Evolutionary conservation across 1,140 invertebrate species (phyloP).

Genomic region (Magallana gigas): DNA sequence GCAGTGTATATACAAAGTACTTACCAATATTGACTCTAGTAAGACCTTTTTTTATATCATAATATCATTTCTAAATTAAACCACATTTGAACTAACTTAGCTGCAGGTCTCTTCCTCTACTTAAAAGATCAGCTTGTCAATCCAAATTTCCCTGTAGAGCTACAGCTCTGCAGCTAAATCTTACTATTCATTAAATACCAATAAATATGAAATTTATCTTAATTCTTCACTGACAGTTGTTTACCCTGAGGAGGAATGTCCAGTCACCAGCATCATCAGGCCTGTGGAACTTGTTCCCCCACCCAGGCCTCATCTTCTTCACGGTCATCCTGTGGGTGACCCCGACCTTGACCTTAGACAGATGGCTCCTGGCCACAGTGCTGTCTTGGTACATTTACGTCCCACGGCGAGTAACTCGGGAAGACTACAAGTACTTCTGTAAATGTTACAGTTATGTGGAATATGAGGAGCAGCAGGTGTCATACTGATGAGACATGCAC

Average conservation of each 20-base stretch:
- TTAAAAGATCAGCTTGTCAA: no score
- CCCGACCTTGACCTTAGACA: constrained; percentile 63
- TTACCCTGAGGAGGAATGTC: background rate
- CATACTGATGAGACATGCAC: background rate
- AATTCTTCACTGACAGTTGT: background rate
- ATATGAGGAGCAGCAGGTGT: background rate
- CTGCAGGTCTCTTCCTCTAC: no score
- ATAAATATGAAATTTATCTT: background rate
- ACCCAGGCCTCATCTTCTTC: constrained; percentile 56
- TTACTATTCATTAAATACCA: no score
- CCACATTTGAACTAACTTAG: no score
- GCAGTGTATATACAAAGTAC: no score
- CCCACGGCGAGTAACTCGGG: background rate
- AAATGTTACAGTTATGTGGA: constrained; percentile 14
- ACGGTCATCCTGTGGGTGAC: constrained; percentile 60
- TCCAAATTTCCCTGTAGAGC: no score
- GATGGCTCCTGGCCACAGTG: constrained; percentile 57
- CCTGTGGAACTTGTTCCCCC: constrained; percentile 44
- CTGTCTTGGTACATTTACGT: constrained; percentile 49
- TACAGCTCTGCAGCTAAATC: no score
- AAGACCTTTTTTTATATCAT: no score
- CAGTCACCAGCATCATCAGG: background rate
- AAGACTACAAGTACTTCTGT: constrained; percentile 12
- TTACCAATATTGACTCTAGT: no score
- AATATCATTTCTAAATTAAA: no score